Evolutionary conservation across 1,140 invertebrate genomes (phyloP).

Genomic region (Drosophila triauraria): DNA sequence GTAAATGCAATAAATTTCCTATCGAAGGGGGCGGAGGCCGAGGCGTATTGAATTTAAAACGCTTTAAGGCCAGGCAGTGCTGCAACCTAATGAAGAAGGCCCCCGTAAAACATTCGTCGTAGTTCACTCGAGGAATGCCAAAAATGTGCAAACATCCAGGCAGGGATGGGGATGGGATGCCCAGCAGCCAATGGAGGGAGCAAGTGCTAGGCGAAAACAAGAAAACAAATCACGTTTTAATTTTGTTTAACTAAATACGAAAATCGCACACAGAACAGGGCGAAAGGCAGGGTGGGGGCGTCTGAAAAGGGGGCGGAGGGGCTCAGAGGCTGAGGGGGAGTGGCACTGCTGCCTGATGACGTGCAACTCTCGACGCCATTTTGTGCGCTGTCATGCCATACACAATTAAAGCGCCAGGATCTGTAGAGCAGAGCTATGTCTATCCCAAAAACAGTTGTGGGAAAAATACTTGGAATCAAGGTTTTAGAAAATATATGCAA

Average conservation of each 20-base stretch:
- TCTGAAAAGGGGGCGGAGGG: neutral
- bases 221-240: slow-evolving; percentile 84
- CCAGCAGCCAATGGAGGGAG: slow-evolving; percentile 27
- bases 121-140: slow-evolving; percentile 59
- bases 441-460: slow-evolving; percentile 19
- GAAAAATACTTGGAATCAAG: neutral
- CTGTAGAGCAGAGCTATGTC: slow-evolving; percentile 49
- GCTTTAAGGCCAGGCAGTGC: slow-evolving; percentile 55
- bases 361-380: slow-evolving; percentile 82
- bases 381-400: slow-evolving; percentile 81
- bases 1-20: slow-evolving; percentile 79
- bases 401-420: slow-evolving; percentile 77
- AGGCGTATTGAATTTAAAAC: slow-evolving; percentile 69
- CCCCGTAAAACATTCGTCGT: slow-evolving; percentile 32
- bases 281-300: slow-evolving; percentile 1
- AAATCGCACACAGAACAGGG: slow-evolving; percentile 67
- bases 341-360: slow-evolving; percentile 66
- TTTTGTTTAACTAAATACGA: slow-evolving; percentile 84
- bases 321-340: neutral
- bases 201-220: slow-evolving; percentile 75
- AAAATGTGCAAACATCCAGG: slow-evolving; percentile 68
- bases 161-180: slow-evolving; percentile 18
- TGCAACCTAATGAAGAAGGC: slow-evolving; percentile 52
- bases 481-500: neutral
- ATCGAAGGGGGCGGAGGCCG: slow-evolving; percentile 49